These are phyloP conservation scores for Mesembrinibis cayennensis DNA, from an alignment of 2,113 vertebrate genomes.

Conservation along the genomic window DNA sequence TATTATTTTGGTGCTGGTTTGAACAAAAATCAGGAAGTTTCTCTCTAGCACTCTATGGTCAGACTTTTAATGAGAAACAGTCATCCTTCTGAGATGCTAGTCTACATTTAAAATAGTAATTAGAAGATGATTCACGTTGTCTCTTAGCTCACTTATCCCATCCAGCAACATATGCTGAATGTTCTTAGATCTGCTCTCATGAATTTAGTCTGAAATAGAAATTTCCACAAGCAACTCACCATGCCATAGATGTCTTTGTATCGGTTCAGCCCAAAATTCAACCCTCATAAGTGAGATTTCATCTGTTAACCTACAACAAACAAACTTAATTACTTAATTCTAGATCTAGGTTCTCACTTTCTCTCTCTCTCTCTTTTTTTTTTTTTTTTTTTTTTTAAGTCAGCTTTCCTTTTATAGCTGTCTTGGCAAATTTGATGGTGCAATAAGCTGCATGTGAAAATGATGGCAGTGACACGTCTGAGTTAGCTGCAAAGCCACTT, in stretches of 20 bases:
- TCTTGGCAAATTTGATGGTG: background rate
- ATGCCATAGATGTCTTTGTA: background rate
- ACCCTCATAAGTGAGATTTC: background rate
- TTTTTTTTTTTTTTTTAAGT: background rate
- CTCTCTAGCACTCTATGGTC: background rate
- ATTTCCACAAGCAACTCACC: background rate
- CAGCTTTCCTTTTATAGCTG: background rate
- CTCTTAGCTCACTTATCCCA: background rate
- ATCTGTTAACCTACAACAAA: background rate
- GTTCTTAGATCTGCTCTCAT: background rate
- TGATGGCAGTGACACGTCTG: background rate
- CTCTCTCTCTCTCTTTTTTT: accelerated
- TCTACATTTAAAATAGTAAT: background rate
- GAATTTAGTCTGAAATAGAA: background rate
- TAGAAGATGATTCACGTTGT: background rate
- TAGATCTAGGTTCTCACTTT: background rate
- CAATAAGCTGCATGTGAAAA: background rate
- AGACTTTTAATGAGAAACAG: background rate
- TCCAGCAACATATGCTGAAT: background rate
- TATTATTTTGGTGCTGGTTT: background rate
- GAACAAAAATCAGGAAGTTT: background rate
- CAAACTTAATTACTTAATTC: background rate
- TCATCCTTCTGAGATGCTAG: background rate
- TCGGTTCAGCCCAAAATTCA: background rate
- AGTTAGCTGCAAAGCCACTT: background rate